Evolutionary conservation across 1,140 invertebrate genomes (phyloP).

Genomic region (Drusus annulatus): DNA sequence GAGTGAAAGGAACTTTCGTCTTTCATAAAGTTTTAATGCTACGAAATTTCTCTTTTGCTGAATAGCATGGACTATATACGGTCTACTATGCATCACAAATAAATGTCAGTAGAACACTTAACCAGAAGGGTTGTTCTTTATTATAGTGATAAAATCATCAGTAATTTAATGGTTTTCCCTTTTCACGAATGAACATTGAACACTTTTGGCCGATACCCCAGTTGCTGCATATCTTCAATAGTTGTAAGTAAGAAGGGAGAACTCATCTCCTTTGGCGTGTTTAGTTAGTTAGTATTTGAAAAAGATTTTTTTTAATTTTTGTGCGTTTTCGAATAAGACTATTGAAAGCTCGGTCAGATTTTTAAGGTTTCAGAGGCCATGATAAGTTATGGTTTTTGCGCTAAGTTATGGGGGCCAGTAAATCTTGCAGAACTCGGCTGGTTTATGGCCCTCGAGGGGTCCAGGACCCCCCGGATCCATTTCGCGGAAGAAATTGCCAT

Average conservation of each 20-base stretch:
- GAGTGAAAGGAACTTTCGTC: background rate
- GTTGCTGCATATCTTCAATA: too few relatives aligned
- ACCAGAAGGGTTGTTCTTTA: background rate
- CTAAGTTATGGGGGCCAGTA: constrained; percentile 40
- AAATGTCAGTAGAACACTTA: background rate
- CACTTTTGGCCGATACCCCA: too few relatives aligned
- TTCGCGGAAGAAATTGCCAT: constrained; percentile 37
- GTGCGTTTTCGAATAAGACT: background rate
- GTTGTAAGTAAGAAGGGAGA: too few relatives aligned
- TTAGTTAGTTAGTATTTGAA: too few relatives aligned
- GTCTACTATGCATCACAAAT: background rate
- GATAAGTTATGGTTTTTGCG: constrained; percentile 17
- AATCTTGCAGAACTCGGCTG: constrained; percentile 37
- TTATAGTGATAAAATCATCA: background rate
- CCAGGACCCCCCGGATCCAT: constrained; percentile 30
- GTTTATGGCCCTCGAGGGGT: constrained; percentile 14
- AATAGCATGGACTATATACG: background rate
- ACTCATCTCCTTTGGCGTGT: too few relatives aligned
- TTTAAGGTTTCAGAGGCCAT: constrained; percentile 10
- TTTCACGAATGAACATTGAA: too few relatives aligned
- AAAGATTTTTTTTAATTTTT: background rate
- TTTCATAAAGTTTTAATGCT: too few relatives aligned
- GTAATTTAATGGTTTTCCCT: background rate
- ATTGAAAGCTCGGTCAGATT: background rate
- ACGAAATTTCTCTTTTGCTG: too few relatives aligned